phyloP scores from a whole-genome alignment of 2,113 vertebrate species.

The Hiodon tergisus region DNA sequence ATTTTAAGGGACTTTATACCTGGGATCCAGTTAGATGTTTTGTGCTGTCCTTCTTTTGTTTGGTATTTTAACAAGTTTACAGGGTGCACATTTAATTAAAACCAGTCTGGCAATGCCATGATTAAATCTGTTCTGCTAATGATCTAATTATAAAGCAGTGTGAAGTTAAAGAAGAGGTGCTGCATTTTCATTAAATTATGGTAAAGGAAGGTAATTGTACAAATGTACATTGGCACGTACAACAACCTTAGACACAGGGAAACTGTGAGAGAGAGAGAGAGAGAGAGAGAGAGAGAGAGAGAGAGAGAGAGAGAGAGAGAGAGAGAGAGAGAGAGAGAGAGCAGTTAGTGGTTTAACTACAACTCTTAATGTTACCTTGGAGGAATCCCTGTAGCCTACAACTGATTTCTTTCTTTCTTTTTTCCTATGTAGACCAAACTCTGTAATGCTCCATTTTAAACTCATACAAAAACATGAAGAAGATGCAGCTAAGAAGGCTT shows the following conservation, averaged over 20 bases:
- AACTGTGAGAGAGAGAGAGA: too few relatives aligned
- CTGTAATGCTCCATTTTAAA: conserved; percentile 32
- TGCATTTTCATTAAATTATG: conserved; percentile 51
- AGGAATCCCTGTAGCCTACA: background rate
- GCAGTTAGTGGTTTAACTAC: background rate
- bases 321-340: background rate
- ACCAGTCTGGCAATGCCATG: conserved; percentile 43
- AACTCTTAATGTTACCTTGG: conserved; percentile 3
- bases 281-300: too few relatives aligned
- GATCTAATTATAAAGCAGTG: conserved; percentile 47
- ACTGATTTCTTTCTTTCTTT: conserved; percentile 3
- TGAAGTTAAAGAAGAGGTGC: conserved; percentile 45
- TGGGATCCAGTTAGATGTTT: background rate
- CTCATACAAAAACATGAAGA: conserved; percentile 9
- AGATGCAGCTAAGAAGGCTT: conserved; percentile 20
- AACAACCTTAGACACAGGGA: too few relatives aligned
- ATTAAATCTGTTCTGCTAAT: conserved; percentile 54
- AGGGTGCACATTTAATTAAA: conserved; percentile 45
- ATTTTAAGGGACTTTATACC: background rate
- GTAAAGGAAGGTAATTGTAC: conserved; percentile 33
- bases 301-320: too few relatives aligned
- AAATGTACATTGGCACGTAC: conserved; percentile 24
- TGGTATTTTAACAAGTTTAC: conserved; percentile 37
- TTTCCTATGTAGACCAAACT: conserved; percentile 37
- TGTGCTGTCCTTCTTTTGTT: too few relatives aligned